Evolutionary conservation across 2,888 invertebrate species (phyloP), one percentile per base, ranked within the genome.

Genomic region (Drosophila seclusa): DNA sequence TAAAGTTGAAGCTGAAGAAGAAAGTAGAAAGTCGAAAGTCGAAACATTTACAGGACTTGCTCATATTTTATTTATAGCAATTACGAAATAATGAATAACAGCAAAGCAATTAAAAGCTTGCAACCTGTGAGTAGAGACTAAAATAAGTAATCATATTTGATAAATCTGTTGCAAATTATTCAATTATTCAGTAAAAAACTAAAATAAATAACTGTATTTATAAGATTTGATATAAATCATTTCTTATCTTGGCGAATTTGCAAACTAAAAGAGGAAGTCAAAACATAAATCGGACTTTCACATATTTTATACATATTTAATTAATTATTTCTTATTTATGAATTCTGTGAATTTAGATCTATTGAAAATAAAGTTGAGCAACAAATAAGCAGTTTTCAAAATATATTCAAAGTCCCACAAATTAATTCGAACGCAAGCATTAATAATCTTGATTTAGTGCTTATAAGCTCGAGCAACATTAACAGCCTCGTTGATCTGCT

Each of bases 111-210:
- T 24, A 58, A 54, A 13, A 34, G 24, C 2, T 34, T 50, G 52
- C 63, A 48, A 4, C 8, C 38, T 76, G 76, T 11, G 62, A 63
- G 48, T 18, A 27, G 27, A 21, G 24, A 31, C 55, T 27, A 0
- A 27, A 27, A 27, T 27, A 18, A 49, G 1, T 27, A 18, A 24
- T 8, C 38, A 18, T 18, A 38, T 18, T 38, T 38, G 1, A 38
- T 18, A 4, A 18, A 21, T 31, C 7, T 31, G 31, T 31, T 7
- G 29, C 29, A 29, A 29, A 1, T 1, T 6, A 29, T 29, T 7
- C 7, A 7, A 7, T 29, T 31, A 31, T 8, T 31, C 31, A 31
- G 36, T 36, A 16, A 18, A 18, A 38, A 38, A 38, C 36, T 16
- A 18, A 18, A 18, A 38, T 16, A 21, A 21, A 11, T n/a, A 45